Percentiles rank a stretch among this genome's conserved stretches.
phyloP scores from a whole-genome alignment of 2,113 vertebrate genomes.

The Propithecus coquereli region DNA sequence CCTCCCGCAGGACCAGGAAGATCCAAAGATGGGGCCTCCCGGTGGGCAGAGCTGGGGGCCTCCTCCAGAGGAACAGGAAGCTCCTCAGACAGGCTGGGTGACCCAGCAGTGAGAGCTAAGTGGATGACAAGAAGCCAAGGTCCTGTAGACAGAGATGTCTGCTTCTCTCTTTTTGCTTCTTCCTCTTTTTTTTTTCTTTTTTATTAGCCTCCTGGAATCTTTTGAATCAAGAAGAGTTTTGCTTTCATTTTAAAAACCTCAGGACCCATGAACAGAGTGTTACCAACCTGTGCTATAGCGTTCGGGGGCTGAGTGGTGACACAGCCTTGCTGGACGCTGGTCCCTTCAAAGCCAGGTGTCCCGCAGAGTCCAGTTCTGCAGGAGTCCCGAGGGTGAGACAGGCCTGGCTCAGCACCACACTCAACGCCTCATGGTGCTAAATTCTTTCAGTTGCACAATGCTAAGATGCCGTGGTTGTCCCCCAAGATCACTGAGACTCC shows the following conservation, averaged over 20 bases:
- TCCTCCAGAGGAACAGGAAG: background rate
- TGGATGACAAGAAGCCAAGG: background rate
- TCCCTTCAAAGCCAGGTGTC: background rate
- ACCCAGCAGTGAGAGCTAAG: background rate
- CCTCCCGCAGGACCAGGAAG: background rate
- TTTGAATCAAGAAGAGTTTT: background rate
- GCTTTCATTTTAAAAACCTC: background rate
- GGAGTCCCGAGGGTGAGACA: background rate
- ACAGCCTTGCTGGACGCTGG: background rate
- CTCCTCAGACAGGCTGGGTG: background rate
- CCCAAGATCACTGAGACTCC: background rate
- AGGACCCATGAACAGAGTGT: background rate
- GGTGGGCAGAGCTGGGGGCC: background rate
- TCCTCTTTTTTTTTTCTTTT: background rate
- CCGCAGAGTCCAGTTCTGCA: background rate
- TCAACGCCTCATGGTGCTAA: fast-evolving
- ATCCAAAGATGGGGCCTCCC: background rate
- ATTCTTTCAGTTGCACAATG: background rate
- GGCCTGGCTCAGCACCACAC: background rate
- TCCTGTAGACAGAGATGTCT: background rate
- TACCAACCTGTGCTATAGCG: background rate
- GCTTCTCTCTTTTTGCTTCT: too few species aligned
- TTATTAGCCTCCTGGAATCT: background rate
- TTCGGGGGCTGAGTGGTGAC: background rate
- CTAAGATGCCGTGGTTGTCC: background rate